A percentile compares a stretch with the other conserved stretches of the same genome.
These are phyloP conservation scores for Agelaius phoeniceus DNA, from an alignment of 2,113 vertebrate species.

Conservation along the genomic window DNA sequence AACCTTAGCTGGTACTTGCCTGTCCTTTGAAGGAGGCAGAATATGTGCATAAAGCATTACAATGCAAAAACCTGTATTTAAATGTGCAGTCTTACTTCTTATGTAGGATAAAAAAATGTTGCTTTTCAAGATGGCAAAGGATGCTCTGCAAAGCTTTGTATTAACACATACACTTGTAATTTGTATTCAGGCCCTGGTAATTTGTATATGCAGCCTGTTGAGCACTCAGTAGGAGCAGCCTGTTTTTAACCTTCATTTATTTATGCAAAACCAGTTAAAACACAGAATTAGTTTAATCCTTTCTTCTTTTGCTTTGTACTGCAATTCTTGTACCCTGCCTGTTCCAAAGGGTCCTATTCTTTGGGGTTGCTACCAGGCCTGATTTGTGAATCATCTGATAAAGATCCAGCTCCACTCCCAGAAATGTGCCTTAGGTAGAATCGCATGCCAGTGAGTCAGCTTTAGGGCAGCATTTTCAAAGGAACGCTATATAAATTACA, in stretches of 20 bases:
- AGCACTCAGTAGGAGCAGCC: neutral
- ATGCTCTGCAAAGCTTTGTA: neutral
- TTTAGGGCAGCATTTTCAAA: slow-evolving; percentile 47
- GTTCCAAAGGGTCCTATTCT: neutral
- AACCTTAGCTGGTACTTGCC: neutral
- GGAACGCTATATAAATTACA: slow-evolving; percentile 39
- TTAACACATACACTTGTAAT: neutral
- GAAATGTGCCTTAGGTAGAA: slow-evolving; percentile 34
- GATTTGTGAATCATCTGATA: slow-evolving; percentile 59
- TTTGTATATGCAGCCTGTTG: neutral
- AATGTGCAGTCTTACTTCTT: neutral
- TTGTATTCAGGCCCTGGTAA: neutral
- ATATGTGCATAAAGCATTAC: neutral
- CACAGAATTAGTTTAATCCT: slow-evolving; percentile 2
- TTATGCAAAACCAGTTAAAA: slow-evolving; percentile 43
- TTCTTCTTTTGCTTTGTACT: neutral
- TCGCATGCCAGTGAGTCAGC: slow-evolving; percentile 41
- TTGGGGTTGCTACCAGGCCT: neutral
- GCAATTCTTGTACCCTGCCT: neutral
- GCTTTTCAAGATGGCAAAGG: neutral
- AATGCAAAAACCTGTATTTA: neutral
- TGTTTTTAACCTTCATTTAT: slow-evolving; percentile 31
- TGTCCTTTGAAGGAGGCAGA: neutral
- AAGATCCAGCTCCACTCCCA: slow-evolving; percentile 34
- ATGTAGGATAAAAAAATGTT: neutral